Conservation (phyloP, 2,797 vertebrate genomes). For the Sphenopsis melanotis region DNA sequence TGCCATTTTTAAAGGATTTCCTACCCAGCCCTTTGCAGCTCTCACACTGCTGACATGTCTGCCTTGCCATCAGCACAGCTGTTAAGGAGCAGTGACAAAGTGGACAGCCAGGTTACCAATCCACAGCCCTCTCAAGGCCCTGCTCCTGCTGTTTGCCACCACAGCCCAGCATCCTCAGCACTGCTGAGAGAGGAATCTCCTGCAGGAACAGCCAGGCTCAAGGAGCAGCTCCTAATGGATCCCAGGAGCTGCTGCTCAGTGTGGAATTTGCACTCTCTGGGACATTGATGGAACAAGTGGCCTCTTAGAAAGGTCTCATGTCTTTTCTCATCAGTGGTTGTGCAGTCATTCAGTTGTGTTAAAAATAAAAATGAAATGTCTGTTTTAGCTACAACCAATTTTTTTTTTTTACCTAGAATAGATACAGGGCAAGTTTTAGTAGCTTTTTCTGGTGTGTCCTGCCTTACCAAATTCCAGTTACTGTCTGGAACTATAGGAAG, state of each 20-base stretch:
- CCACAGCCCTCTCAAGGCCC: not conserved
- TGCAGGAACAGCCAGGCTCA: not conserved
- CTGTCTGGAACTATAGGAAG: not conserved
- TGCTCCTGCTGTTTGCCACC: not conserved
- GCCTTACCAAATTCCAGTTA: not conserved
- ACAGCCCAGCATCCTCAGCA: not conserved
- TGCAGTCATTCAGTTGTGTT: not conserved
- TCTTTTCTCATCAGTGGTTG: not conserved
- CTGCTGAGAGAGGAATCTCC: not conserved
- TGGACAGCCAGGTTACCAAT: not conserved
- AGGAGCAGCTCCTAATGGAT: not conserved
- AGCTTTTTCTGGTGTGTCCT: not conserved
- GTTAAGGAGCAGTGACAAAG: not conserved
- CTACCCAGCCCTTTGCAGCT: not conserved
- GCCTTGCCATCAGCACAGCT: not conserved
- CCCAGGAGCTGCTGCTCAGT: not conserved
- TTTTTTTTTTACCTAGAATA: not conserved
- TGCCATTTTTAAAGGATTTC: not conserved
- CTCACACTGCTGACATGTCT: not conserved
- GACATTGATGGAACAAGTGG: not conserved
- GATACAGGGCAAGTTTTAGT: not conserved
- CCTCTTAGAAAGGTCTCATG: not conserved
- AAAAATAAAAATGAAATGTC: not conserved
- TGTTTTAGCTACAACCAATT: not conserved
- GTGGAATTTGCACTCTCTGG: not conserved